A percentile compares a stretch with the other conserved stretches of the same genome.
phyloP scores from a whole-genome alignment of 2,797 vertebrate species.

The Pterois miles region DNA sequence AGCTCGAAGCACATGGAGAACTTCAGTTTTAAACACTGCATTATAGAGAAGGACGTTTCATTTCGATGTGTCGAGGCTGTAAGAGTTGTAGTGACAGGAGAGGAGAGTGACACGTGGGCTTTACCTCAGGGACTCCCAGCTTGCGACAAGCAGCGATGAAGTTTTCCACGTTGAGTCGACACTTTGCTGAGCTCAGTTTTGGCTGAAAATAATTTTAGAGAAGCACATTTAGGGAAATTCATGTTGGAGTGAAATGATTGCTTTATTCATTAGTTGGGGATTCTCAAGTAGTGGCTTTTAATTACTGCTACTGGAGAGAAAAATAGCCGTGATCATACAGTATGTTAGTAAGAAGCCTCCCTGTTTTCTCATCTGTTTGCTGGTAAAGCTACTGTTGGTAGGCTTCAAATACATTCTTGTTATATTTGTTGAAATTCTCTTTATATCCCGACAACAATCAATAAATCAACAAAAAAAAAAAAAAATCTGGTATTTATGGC shows the following conservation, averaged over 20 bases:
- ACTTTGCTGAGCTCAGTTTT: slow-evolving; percentile 89
- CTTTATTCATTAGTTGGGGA: neutral
- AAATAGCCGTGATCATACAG: neutral
- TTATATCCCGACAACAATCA: too few species aligned
- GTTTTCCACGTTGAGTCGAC: slow-evolving; percentile 90
- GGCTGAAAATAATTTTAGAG: slow-evolving; percentile 76
- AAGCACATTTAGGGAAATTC: neutral
- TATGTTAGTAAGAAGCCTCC: too few species aligned
- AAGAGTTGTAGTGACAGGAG: neutral
- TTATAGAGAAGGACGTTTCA: neutral
- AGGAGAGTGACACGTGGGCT: fast-evolving
- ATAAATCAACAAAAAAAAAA: too few species aligned
- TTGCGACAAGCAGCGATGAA: slow-evolving; percentile 90
- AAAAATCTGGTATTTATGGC: too few species aligned
- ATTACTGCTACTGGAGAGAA: too few species aligned
- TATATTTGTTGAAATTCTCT: too few species aligned
- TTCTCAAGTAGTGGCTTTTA: neutral
- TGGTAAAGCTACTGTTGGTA: too few species aligned
- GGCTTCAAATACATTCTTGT: too few species aligned
- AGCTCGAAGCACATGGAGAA: slow-evolving; percentile 28
- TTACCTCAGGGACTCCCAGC: slow-evolving; percentile 91
- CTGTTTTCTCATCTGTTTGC: neutral
- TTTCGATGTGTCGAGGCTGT: neutral
- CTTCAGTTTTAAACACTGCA: neutral
- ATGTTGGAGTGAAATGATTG: neutral